Evolutionary conservation across 2,888 invertebrate genomes (phyloP).

Genomic region (Apeira syringaria): DNA sequence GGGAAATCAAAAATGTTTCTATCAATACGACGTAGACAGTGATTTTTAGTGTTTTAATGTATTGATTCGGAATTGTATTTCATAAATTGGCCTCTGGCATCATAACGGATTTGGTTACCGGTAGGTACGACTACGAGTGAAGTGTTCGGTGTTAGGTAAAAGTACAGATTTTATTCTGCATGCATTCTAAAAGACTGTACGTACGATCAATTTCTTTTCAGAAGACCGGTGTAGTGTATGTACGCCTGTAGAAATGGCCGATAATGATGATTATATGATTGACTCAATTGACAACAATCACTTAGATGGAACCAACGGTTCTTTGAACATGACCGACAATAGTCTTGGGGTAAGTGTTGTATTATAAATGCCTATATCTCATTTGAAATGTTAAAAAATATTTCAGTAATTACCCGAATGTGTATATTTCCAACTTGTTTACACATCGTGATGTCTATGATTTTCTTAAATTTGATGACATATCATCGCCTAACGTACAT

Average conservation of each 20-base stretch:
- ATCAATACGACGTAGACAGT: conserved; percentile 39
- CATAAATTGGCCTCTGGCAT: conserved; percentile 56
- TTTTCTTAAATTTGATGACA: too few relatives aligned
- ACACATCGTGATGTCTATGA: too few relatives aligned
- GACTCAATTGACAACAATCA: conserved; percentile 80
- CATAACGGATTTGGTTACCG: conserved; percentile 76
- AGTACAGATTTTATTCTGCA: too few relatives aligned
- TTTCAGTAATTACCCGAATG: too few relatives aligned
- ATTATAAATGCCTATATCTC: too few relatives aligned
- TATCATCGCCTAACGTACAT: too few relatives aligned
- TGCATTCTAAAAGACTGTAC: too few relatives aligned
- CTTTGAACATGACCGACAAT: conserved; percentile 77
- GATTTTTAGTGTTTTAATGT: conserved; percentile 37
- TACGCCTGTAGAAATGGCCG: conserved; percentile 69
- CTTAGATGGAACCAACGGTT: conserved; percentile 86
- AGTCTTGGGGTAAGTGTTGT: conserved; percentile 77
- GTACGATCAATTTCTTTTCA: conserved; percentile 44
- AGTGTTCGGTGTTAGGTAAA: too few relatives aligned
- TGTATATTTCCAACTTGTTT: too few relatives aligned
- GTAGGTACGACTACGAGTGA: conserved; percentile 56
- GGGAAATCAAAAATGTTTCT: conserved; percentile 45
- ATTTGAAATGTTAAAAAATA: too few relatives aligned
- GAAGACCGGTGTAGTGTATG: conserved; percentile 44
- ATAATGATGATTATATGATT: conserved; percentile 80
- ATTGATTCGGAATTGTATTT: conserved; percentile 59